Base-by-base conservation (phyloP, 2,888 invertebrate species). In the Himalopsyche anomala region DNA sequence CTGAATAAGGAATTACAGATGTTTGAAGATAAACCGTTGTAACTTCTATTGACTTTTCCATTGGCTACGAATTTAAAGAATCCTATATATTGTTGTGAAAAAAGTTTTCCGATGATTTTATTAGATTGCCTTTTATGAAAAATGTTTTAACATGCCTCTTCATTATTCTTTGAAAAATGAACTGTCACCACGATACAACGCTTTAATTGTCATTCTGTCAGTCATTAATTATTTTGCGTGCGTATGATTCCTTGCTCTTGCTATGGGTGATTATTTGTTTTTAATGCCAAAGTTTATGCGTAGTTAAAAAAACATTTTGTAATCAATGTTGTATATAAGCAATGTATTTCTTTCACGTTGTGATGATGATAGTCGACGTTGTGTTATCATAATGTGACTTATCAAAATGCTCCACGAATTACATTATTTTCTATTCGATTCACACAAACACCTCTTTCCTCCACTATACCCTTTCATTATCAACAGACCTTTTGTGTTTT, bases 401-500 rank as follows among this genome's bases (percentile, higher is more conserved):
- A 74, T 74, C 74, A 74, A 36, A 74, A 74, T 74, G 74, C 74
- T 74, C 15, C 74, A 74, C 74, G 74, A 74, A 38, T 74, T 74
- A 74, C 74, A 74, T 74, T 74, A 74, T 74, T 74, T 74, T 74
- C 36, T 74, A 74, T 74, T 74, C 36, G 74, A 74, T 74, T 36
- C 74, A 74, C 74, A 74, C 74, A 36, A 74, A 74, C 74, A 74
- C 74, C 36, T 74, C 74, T 12, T 36, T 74, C 74, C 74, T 38
- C 38, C 38, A 74, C 74, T 36, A 36, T 38, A 74, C 38, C 74
- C 74, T 36, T 36, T 5, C 74, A 38, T 74, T 38, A 74, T 74
- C 74, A 74, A 74, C 74, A 74, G 74, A 38, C 74, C 74, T 74
- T 74, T 74, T 74, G 74, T 74, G 36, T 15, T 74, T 74, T 74